These are phyloP conservation scores for Asobara japonica DNA, from an alignment of 1,140 invertebrate genomes.

Conservation along the genomic window DNA sequence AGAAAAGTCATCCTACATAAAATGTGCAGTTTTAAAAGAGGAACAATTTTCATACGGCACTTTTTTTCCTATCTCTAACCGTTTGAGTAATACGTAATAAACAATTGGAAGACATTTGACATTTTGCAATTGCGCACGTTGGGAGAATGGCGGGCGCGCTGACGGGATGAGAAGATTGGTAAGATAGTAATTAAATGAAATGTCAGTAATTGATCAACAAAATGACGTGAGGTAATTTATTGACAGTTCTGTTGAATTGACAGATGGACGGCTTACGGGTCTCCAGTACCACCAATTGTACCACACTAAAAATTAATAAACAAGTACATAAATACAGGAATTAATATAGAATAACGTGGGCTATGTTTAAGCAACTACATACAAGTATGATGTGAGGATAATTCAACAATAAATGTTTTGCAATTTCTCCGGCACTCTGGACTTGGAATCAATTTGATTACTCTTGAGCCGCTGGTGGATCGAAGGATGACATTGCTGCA, in stretches of 20 bases:
- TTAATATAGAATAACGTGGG: slow-evolving; percentile 19
- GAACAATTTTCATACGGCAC: no score
- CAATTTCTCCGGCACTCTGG: slow-evolving; percentile 75
- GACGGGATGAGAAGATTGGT: no score
- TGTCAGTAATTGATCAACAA: no score
- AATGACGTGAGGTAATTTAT: slow-evolving; percentile 78
- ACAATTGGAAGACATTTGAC: no score
- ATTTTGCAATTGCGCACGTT: no score
- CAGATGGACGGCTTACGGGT: slow-evolving; percentile 72
- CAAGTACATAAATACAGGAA: slow-evolving; percentile 34
- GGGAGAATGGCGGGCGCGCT: no score
- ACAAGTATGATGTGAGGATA: slow-evolving; percentile 76
- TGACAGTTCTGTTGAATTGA: slow-evolving; percentile 69
- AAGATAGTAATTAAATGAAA: no score
- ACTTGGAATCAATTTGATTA: slow-evolving; percentile 74
- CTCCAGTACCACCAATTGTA: slow-evolving; percentile 89
- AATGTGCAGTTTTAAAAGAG: no score
- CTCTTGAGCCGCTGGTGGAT: slow-evolving; percentile 73
- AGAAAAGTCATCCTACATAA: no score
- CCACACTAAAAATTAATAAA: slow-evolving; percentile 72
- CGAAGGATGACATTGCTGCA: slow-evolving; percentile 79
- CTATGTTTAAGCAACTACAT: slow-evolving; percentile 58
- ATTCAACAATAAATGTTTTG: slow-evolving; percentile 70
- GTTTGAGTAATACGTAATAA: no score
- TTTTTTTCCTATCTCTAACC: no score